Base-by-base conservation (phyloP, 2,888 invertebrate genomes). In the Hydriomena furcata region DNA sequence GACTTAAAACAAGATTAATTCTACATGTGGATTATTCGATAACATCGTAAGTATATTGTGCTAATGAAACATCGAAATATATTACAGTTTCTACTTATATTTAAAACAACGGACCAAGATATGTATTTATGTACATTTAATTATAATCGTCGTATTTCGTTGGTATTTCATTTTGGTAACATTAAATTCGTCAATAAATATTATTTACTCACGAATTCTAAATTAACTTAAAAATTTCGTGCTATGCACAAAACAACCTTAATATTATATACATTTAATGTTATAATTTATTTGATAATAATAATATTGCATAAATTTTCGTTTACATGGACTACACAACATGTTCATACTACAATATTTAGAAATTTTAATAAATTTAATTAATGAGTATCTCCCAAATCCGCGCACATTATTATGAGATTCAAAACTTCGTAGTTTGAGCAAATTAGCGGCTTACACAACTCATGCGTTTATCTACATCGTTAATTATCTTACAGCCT, bases 401-500 rank as follows among this genome's bases (percentile, higher is more conserved):
- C 37, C 44, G 55, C 52, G 23, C 36, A 54, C 47, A 35, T 52
- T 69, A 71, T 61, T 61, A 65, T 61, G 66, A 71, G 67, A 71
- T 71, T 69, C 48, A 66, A 75, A 73, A 64, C 55, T 60, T 65
- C 44, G 48, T 62, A 71, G 72, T 79, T 87, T 86, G 86, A 88
- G 86, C 87, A 87, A 85, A 76, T 77, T 66, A 81, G 76, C 77
- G 71, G 74, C 71, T 56, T 78, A 65, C 35, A 56, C 40, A 66
- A 60, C 50, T 55, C 57, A 76, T 71, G 75, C 76, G 55, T 65
- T n/a, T 68, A 69, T 66, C 58, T 67, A 68, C 54, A 45, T 61
- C 11, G 60, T 62, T 60, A 30, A 53, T 43, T 58, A 61, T 63
- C 25, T 55, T 58, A 66, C 63, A 72, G 61, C 68, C 61, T 79